A percentile compares a stretch with the other conserved stretches of the same genome.
phyloP scores from a whole-genome alignment of 1,140 invertebrate genomes.

The Drosophila subobscura region DNA sequence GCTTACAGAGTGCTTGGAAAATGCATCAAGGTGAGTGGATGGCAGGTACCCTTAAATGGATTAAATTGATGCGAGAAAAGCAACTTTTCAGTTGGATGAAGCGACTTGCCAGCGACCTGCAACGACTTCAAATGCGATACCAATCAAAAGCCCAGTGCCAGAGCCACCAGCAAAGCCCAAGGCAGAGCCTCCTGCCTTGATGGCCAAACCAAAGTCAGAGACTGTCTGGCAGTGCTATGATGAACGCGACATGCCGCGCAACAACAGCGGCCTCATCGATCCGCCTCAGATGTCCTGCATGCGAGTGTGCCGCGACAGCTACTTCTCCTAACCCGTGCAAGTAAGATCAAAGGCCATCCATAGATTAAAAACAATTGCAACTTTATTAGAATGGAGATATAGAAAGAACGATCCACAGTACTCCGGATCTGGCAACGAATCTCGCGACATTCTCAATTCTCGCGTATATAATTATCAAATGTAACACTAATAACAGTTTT shows the following conservation, averaged over 20 bases:
- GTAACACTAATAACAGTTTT: constrained; percentile 37
- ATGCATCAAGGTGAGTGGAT: constrained; percentile 36
- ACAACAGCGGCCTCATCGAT: constrained; percentile 45
- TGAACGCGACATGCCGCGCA: constrained; percentile 20
- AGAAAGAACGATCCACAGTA: constrained; percentile 2
- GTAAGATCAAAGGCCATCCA: not conserved
- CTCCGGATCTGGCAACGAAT: constrained; percentile 1
- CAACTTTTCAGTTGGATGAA: not conserved
- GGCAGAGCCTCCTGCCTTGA: no score
- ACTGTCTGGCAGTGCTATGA: not conserved
- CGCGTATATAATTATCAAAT: constrained; percentile 26
- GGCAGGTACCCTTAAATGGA: not conserved
- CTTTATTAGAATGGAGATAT: constrained; percentile 62
- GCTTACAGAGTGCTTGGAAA: constrained; percentile 19
- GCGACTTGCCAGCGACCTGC: not conserved
- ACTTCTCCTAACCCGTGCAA: constrained; percentile 48
- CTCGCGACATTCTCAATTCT: constrained; percentile 5
- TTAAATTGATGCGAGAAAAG: not conserved
- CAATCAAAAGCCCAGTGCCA: not conserved
- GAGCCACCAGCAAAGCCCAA: not conserved
- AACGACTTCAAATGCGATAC: not conserved
- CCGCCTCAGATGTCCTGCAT: constrained; percentile 58
- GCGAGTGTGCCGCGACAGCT: constrained; percentile 56
- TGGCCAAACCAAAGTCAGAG: not conserved
- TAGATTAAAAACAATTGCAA: constrained; percentile 36